These are phyloP conservation scores for Hepsetus odoe DNA, from an alignment of 2,113 vertebrate genomes.

Conservation along the genomic window DNA sequence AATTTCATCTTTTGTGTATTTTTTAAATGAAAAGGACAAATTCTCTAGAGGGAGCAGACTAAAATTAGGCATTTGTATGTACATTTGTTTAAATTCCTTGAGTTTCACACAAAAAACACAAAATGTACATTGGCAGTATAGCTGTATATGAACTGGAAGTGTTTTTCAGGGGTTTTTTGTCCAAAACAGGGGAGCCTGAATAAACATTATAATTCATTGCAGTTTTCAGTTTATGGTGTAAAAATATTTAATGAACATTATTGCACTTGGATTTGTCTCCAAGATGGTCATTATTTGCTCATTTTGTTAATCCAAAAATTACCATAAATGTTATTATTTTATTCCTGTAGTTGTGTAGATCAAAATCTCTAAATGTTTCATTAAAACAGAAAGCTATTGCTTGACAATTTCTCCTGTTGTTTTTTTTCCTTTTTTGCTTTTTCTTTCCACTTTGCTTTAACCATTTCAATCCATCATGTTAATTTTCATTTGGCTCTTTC, in stretches of 20 bases:
- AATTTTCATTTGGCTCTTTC: constrained; percentile 66
- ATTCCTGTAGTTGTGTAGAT: not conserved
- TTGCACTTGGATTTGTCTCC: not conserved
- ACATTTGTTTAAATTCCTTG: no score
- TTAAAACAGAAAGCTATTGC: constrained; percentile 68
- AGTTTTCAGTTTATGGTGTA: not conserved
- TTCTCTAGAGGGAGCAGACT: no score
- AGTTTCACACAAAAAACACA: no score
- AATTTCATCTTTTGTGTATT: no score
- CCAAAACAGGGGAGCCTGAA: no score
- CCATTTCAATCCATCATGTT: constrained; percentile 77
- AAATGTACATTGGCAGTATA: no score
- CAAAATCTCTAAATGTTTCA: constrained; percentile 6
- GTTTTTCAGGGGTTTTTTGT: no score
- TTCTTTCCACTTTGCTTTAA: constrained; percentile 63
- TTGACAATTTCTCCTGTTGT: constrained; percentile 78
- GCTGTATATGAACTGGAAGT: no score
- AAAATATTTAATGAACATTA: not conserved
- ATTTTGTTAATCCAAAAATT: not conserved
- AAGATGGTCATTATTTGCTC: not conserved
- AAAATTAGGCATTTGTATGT: no score
- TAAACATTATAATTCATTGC: no score
- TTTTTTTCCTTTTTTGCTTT: constrained; percentile 62
- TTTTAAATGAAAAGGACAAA: no score
- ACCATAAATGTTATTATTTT: not conserved